Evolutionary conservation across 2,888 invertebrate genomes (phyloP), one percentile per base, ranked within the genome.

Genomic region (Nymphalis polychloros): DNA sequence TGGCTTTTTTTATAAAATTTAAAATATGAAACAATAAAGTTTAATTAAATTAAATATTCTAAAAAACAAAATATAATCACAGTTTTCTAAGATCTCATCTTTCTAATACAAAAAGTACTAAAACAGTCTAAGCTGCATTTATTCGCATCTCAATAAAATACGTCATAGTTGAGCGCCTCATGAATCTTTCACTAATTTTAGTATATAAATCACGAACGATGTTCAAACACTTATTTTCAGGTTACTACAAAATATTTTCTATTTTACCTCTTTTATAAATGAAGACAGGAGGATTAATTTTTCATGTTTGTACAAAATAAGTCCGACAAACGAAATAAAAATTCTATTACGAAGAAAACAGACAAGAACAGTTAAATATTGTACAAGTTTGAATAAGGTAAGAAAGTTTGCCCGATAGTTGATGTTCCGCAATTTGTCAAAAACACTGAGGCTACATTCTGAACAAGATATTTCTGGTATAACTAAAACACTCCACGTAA

Each of bases 361-460:
- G 78, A 79, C 79, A 78, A 78, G 76, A 80, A 79, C 81, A 80
- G 82, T 86, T 85, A 84, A 85, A 85, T 86, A 86, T 84, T 83
- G 80, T 82, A 78, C 78, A 84, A 86, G 81, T 86, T 85, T 80
- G 78, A 79, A 82, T 78, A 78, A 78, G 76, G 76, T 75, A 77
- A 76, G 75, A 76, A 80, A 72, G 60, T 72, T 75, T 70, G 63
- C 60, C 73, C 76, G 72, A 81, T 81, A 77, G 78, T 72, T 68
- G 68, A 82, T 82, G 79, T 72, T 69, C 71, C 71, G 73, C 74
- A 78, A 81, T 82, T 81, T 81, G 78, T 83, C 76, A 77, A 75
- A 73, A 72, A 69, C 72, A 70, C 72, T 71, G 72, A 69, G 35
- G 67, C 72, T 71, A 70, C 68, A 31, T 67, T 59, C 66, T 55